These are phyloP conservation scores for Onychomys torridus DNA, from an alignment of 2,797 vertebrate genomes.

Conservation along the genomic window DNA sequence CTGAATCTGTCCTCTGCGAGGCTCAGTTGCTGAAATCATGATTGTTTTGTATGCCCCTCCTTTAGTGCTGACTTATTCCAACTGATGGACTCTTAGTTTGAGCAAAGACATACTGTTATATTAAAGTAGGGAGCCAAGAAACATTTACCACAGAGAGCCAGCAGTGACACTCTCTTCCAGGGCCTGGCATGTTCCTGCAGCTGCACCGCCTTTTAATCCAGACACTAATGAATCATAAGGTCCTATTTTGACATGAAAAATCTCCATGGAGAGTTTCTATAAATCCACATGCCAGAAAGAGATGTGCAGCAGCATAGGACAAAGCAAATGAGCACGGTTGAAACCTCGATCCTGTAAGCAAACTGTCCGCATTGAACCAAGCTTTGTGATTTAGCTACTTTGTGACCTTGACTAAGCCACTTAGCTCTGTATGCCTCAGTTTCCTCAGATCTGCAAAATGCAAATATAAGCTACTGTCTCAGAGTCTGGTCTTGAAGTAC, in stretches of 20 bases:
- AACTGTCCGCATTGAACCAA: too few relatives aligned
- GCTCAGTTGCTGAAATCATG: not conserved
- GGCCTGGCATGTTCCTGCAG: not conserved
- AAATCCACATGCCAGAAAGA: not conserved
- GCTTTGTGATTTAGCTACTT: not conserved
- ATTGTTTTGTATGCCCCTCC: not conserved
- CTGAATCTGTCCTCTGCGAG: constrained; percentile 6
- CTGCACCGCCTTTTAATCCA: not conserved
- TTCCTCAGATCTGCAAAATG: constrained; percentile 6
- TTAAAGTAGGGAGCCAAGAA: constrained; percentile 30
- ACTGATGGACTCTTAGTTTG: not conserved
- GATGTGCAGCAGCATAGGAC: not conserved
- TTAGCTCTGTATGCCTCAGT: not conserved
- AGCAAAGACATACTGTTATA: not conserved
- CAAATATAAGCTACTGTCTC: not conserved
- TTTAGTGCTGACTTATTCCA: not conserved
- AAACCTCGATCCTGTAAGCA: not conserved
- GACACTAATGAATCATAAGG: constrained; percentile 31
- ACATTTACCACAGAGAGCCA: not conserved
- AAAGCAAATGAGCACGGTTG: not conserved
- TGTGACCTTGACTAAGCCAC: not conserved
- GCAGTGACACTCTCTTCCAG: not conserved
- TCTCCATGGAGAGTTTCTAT: constrained; percentile 6
- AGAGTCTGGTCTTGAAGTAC: not conserved
- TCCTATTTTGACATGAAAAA: not conserved